Percentiles rank a stretch among this genome's conserved stretches.
Evolutionary conservation across 2,113 vertebrate species (phyloP).

Genomic region (Dasyurus viverrinus): DNA sequence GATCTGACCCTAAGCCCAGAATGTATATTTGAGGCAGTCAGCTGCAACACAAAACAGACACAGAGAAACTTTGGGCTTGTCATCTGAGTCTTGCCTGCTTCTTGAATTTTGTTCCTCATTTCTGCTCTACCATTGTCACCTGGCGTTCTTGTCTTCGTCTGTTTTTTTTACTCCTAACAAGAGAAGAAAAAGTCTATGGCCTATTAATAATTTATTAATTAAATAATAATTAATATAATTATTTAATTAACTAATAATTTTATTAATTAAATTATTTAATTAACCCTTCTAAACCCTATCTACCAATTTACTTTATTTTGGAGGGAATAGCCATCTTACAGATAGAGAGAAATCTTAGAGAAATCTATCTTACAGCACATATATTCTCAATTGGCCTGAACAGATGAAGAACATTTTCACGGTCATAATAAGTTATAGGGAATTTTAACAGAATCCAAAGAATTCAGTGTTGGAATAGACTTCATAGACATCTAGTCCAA

Average conservation of each 20-base stretch:
- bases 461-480: not conserved
- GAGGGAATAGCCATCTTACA: not conserved
- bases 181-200: not conserved
- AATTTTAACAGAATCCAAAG: not conserved
- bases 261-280: no score
- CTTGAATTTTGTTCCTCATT: constrained; percentile 1
- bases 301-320: not conserved
- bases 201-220: not conserved
- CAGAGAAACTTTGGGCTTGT: not conserved
- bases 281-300: not conserved
- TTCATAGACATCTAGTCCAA: not conserved
- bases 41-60: not conserved
- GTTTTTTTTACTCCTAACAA: not conserved
- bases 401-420: not conserved
- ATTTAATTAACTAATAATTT: no score
- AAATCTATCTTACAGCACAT: not conserved
- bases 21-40: not conserved
- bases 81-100: not conserved
- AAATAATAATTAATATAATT: no score
- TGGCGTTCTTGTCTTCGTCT: not conserved
- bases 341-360: not conserved
- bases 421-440: not conserved
- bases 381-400: not conserved
- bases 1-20: not conserved
- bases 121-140: not conserved